phyloP scores from a whole-genome alignment of 1,140 invertebrate species.

The Oryzaephilus surinamensis region DNA sequence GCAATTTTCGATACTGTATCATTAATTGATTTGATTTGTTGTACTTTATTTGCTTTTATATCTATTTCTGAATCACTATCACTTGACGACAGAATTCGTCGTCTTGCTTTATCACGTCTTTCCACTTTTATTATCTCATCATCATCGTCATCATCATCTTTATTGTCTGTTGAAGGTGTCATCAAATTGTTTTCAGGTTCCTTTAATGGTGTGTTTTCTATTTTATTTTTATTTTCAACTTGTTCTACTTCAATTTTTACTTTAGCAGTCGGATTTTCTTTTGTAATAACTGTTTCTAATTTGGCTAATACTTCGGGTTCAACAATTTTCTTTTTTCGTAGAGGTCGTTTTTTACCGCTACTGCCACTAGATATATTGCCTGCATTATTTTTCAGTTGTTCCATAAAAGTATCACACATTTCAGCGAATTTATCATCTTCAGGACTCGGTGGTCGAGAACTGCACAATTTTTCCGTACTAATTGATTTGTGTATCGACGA shows the following conservation, averaged over 20 bases:
- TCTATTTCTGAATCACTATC: constrained; percentile 33
- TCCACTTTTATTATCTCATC: constrained; percentile 5
- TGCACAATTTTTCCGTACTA: constrained; percentile 10
- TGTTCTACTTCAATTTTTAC: constrained; percentile 2
- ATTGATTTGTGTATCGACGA: constrained; percentile 17
- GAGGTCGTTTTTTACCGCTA: constrained; percentile 41
- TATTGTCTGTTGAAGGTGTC: constrained; percentile 11
- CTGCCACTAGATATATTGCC: too few relatives aligned
- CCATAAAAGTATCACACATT: constrained; percentile 60
- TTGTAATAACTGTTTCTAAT: constrained; percentile 18
- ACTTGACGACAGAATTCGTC: constrained; percentile 30
- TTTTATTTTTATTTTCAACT: constrained; percentile 1
- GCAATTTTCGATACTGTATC: constrained; percentile 20
- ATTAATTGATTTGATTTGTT: constrained; percentile 12
- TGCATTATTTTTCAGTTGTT: constrained; percentile 52
- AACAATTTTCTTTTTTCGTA: constrained; percentile 41
- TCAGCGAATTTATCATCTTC: constrained; percentile 38
- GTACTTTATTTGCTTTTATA: constrained; percentile 26
- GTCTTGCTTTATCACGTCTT: not conserved
- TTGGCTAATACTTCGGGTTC: constrained; percentile 24
- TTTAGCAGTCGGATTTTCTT: constrained; percentile 26
- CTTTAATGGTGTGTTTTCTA: too few relatives aligned
- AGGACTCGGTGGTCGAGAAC: constrained; percentile 32
- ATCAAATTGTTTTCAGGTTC: not conserved
- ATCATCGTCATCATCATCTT: constrained; percentile 10